Evolutionary conservation across 2,888 invertebrate genomes (phyloP).

Genomic region (Fragum whitleyi): DNA sequence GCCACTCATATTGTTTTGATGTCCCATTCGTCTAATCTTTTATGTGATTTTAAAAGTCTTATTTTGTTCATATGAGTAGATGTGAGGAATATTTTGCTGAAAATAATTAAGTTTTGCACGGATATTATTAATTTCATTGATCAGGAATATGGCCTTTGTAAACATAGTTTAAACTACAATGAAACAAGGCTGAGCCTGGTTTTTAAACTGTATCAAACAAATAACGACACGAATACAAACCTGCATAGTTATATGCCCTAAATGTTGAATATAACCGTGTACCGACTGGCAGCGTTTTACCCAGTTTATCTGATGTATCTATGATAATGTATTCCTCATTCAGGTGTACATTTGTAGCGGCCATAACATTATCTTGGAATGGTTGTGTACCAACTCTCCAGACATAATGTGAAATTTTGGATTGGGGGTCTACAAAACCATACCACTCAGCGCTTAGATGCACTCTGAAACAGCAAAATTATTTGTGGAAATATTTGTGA

Average conservation of each 20-base stretch:
- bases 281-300: conserved; percentile 36
- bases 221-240: conserved; percentile 27
- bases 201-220: too few species aligned
- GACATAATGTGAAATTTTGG: conserved; percentile 64
- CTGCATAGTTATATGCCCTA: conserved; percentile 67
- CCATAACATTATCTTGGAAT: conserved; percentile 60
- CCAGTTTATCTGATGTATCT: conserved; percentile 19
- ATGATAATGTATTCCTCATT: conserved; percentile 32
- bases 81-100: too few species aligned
- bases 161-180: too few species aligned
- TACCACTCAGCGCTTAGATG: conserved; percentile 66
- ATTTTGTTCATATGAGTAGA: too few species aligned
- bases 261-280: conserved; percentile 62
- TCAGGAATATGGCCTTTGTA: too few species aligned
- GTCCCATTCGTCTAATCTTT: too few species aligned
- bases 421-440: conserved; percentile 71
- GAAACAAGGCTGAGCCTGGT: too few species aligned
- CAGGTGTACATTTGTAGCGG: conserved; percentile 41
- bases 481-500: background rate
- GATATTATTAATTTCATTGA: too few species aligned
- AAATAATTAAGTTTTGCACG: too few species aligned
- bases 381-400: conserved; percentile 70
- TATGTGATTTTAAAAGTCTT: too few species aligned
- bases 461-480: conserved; percentile 47
- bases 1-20: too few species aligned